These are phyloP conservation scores for Pectinophora gossypiella DNA, from an alignment of 1,140 invertebrate genomes.

Conservation along the genomic window DNA sequence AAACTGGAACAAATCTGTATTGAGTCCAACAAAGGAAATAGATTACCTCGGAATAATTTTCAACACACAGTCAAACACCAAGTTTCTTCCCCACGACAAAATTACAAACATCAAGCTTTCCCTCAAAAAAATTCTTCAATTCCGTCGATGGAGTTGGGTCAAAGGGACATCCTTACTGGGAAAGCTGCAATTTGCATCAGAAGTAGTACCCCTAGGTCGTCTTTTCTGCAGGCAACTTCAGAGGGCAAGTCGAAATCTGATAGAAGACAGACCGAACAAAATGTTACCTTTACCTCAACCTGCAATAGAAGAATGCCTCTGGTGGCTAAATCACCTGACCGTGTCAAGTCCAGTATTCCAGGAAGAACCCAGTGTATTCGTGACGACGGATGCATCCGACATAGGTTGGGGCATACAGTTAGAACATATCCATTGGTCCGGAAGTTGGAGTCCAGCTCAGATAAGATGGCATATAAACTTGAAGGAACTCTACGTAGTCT, in stretches of 20 bases:
- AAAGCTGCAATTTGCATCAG: constrained; percentile 12
- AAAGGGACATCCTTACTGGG: constrained; percentile 10
- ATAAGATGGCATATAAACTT: constrained; percentile 17
- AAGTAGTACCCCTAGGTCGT: constrained; percentile 14
- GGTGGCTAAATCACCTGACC: constrained; percentile 7
- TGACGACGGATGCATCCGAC: constrained; percentile 14
- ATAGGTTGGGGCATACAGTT: constrained; percentile 17
- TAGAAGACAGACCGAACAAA: neutral
- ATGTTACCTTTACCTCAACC: neutral
- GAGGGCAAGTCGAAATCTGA: neutral
- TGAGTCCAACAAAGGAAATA: constrained; percentile 9
- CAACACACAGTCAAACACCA: constrained; percentile 14
- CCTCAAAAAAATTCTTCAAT: neutral
- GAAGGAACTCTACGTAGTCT: constrained; percentile 14
- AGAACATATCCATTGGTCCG: neutral
- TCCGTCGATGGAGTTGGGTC: constrained; percentile 7
- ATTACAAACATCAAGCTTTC: neutral
- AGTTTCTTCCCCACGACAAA: constrained; percentile 7
- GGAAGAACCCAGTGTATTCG: neutral
- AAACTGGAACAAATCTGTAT: constrained; percentile 15
- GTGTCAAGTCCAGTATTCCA: neutral
- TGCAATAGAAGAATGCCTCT: neutral
- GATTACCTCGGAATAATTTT: constrained; percentile 20
- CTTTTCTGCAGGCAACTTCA: constrained; percentile 11
- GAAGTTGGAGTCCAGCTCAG: constrained; percentile 8